Conservation (phyloP, 30 jellyfish, hydroid and myxozoan species). For the Aurelia coerulea region DNA sequence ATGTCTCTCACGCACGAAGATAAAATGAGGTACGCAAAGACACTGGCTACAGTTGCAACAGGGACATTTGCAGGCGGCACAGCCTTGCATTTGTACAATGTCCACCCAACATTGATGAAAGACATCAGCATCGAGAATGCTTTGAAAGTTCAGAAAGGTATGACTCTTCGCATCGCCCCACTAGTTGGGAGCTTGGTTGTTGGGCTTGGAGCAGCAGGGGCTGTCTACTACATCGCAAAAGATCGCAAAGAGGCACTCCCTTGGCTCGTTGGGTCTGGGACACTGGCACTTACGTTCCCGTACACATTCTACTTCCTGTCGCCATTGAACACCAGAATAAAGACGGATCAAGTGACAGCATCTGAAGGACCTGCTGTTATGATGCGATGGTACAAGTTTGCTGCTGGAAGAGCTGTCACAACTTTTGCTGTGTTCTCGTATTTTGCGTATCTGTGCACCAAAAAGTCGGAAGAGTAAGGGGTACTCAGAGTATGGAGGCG, state of each 20-base stretch:
- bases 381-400: conserved; percentile 50
- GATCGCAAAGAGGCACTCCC: conserved; percentile 63
- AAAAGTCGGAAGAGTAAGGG: background rate
- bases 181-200: conserved; percentile 53
- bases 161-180: conserved; percentile 38
- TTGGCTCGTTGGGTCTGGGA: conserved; percentile 62
- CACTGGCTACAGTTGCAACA: conserved; percentile 62
- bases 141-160: conserved; percentile 55
- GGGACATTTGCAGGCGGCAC: conserved; percentile 73
- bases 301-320: conserved; percentile 49
- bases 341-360: conserved; percentile 25
- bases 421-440: conserved; percentile 53
- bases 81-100: conserved; percentile 41
- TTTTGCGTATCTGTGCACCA: conserved; percentile 57
- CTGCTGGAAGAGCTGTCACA: conserved; percentile 49
- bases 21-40: conserved; percentile 35
- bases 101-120: conserved; percentile 37
- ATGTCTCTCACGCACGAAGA: conserved; percentile 44
- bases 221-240: conserved; percentile 49
- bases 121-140: conserved; percentile 51
- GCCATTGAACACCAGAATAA: conserved; percentile 51
- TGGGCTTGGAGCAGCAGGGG: conserved; percentile 54
- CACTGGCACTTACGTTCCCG: conserved; percentile 49
- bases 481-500: too few relatives aligned
- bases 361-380: conserved; percentile 63